Conservation (phyloP, 2,888 invertebrate species). For the Monoplex corrugatus region DNA sequence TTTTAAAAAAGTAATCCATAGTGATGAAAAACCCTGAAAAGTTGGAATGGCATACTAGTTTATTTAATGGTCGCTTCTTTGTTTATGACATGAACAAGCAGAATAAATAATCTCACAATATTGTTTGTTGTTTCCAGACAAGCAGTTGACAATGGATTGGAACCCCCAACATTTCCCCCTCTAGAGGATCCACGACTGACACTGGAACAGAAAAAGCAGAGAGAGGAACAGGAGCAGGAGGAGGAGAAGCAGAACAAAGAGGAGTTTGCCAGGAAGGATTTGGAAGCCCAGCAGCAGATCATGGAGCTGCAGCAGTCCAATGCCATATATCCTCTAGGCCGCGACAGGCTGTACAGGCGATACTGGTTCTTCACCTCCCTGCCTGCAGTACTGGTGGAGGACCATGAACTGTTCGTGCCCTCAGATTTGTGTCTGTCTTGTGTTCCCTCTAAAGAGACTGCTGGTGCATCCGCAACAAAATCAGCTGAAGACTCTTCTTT, state of each 20-base stretch:
- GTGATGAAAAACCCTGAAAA: too few species aligned
- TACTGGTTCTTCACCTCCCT: conserved; percentile 92
- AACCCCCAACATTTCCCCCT: background rate
- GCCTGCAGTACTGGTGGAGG: conserved; percentile 85
- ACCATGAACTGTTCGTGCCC: conserved; percentile 70
- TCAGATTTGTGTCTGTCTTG: too few species aligned
- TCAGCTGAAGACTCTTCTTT: background rate
- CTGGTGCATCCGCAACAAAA: background rate
- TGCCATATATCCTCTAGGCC: conserved; percentile 85
- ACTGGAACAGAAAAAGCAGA: conserved; percentile 85
- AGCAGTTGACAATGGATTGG: background rate
- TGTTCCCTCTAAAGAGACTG: background rate
- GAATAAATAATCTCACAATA: too few species aligned
- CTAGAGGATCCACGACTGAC: conserved; percentile 50
- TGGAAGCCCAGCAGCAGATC: conserved; percentile 71
- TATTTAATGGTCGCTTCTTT: too few species aligned
- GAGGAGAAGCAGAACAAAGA: conserved; percentile 76
- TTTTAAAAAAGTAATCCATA: too few species aligned
- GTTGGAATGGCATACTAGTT: too few species aligned
- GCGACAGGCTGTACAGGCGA: conserved; percentile 91
- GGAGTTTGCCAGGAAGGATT: conserved; percentile 73
- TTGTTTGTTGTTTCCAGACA: background rate
- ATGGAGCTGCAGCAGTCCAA: conserved; percentile 71
- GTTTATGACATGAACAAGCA: too few species aligned
- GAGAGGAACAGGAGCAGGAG: conserved; percentile 79